Conservation (phyloP, 1,140 invertebrate species). For the Coelopa frigida region DNA sequence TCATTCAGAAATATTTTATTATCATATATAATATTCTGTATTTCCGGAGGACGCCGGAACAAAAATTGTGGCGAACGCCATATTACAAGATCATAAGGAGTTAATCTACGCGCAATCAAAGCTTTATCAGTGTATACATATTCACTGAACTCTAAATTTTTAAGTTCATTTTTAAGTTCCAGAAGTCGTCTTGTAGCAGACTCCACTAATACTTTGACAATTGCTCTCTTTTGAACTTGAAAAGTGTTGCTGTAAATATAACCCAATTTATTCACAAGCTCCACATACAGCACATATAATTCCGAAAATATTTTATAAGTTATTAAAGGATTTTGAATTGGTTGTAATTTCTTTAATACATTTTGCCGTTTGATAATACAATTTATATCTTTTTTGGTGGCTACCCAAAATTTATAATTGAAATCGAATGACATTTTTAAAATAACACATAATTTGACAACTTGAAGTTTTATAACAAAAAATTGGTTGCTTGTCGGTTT, state of each 20-base stretch:
- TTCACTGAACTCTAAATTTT: constrained; percentile 46
- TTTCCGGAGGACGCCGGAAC: constrained; percentile 27
- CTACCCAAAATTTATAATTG: constrained; percentile 20
- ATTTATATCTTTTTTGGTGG: constrained; percentile 12
- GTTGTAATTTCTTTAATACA: constrained; percentile 11
- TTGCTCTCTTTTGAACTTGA: constrained; percentile 56
- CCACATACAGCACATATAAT: constrained; percentile 33
- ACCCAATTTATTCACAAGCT: constrained; percentile 31
- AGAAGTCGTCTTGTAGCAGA: constrained; percentile 29
- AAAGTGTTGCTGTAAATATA: constrained; percentile 55
- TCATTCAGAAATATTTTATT: constrained; percentile 29
- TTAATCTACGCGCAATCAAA: constrained; percentile 53
- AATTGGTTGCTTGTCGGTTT: no score
- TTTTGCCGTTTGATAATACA: constrained; percentile 13
- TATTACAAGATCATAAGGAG: constrained; percentile 48
- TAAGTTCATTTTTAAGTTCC: constrained; percentile 44
- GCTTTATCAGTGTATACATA: constrained; percentile 56
- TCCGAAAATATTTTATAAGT: constrained; percentile 24
- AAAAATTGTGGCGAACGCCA: constrained; percentile 39
- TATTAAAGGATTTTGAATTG: constrained; percentile 7
- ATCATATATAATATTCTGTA: constrained; percentile 27
- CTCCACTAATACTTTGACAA: constrained; percentile 51
- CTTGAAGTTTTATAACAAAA: no score
- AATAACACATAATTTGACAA: no score
- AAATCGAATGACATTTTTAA: constrained; percentile 15